A percentile compares a stretch with the other conserved stretches of the same genome.
Conservation (phyloP, 1,140 invertebrate species). For the Drosophila ficusphila region DNA sequence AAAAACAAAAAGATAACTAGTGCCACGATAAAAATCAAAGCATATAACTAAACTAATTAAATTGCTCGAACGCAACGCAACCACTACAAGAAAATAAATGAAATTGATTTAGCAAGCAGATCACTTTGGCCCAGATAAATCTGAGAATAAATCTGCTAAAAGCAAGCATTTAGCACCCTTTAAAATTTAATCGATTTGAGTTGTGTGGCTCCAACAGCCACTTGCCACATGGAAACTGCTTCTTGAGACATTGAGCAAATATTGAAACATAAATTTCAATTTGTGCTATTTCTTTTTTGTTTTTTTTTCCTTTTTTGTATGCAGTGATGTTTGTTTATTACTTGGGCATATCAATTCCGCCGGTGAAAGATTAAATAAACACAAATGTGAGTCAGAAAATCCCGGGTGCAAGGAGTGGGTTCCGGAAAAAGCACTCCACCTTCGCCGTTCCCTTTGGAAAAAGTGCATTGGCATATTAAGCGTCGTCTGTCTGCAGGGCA, state of each 20-base stretch:
- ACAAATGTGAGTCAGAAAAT: slow-evolving; percentile 18
- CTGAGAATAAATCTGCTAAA: neutral
- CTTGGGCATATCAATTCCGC: slow-evolving; percentile 47
- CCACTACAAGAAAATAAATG: neutral
- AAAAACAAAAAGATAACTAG: too few species aligned
- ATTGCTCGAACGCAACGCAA: too few species aligned
- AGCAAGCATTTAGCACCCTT: slow-evolving; percentile 16
- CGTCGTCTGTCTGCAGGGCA: slow-evolving; percentile 49
- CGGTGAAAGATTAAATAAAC: slow-evolving; percentile 42
- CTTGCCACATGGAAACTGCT: slow-evolving; percentile 3
- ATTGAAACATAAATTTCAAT: slow-evolving; percentile 42
- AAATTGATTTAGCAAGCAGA: neutral
- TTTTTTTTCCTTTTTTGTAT: too few species aligned
- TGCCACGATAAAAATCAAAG: too few species aligned
- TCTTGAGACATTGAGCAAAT: slow-evolving; percentile 35
- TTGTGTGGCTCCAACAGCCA: slow-evolving; percentile 12
- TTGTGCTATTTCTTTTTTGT: slow-evolving; percentile 11
- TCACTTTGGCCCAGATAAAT: neutral
- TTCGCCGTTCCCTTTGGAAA: neutral
- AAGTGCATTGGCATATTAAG: slow-evolving; percentile 75
- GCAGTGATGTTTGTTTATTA: slow-evolving; percentile 31
- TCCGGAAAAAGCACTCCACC: neutral
- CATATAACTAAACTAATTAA: too few species aligned
- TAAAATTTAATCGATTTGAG: slow-evolving; percentile 14
- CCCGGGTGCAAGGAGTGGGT: neutral